Evolutionary conservation across 2,113 vertebrate genomes (phyloP), one percentile per base, ranked within the genome.

Genomic region (Chaetodon trifascialis): DNA sequence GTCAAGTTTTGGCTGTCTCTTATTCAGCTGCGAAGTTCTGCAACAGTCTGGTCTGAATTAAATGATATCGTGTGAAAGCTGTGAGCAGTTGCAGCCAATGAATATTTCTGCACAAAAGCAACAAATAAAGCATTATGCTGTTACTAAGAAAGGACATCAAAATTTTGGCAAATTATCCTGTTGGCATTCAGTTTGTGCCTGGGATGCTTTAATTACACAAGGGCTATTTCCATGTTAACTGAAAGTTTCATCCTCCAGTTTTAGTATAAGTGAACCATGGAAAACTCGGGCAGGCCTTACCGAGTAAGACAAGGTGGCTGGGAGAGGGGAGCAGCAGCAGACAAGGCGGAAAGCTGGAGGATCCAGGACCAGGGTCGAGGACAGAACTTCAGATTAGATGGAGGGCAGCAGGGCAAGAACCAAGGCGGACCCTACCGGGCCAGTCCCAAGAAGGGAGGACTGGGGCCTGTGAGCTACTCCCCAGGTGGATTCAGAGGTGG

Each of bases 261-360:
- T 87, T 90, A 91, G 59, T 76, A 49, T 19, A 80, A 71, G 86
- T 67, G 86, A 94, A 94, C 56, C 73, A 98, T 98, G 97, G 97
- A 95, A 90, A 96, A 98, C 89, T 87, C 94, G 30, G 88, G 93
- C 87, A 96, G 96, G 91, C 71, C 94, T 83, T 94, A 84, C 82
- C 91, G 95, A 92, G 81, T 89, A 25, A 97, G 95, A 90, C 94
- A 94, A 76, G 86, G 86, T 0, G 60, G 82, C 83, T 94, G 94
- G 89, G 95, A 96, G 15, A 91, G 89, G 40, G 95, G 93, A 67
- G 80, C 83, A 11, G 69, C 87, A 12, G 71, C 88, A 88, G 95
- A 95, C 47, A 96, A 96, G 23, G 42, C 81, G 4, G 95, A 97
- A 75, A 91, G 85, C 60, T 95, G 95, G 95, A 95, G 92, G 89